Evolutionary conservation across 2,113 vertebrate species (phyloP).

Genomic region (Monopterus albus): DNA sequence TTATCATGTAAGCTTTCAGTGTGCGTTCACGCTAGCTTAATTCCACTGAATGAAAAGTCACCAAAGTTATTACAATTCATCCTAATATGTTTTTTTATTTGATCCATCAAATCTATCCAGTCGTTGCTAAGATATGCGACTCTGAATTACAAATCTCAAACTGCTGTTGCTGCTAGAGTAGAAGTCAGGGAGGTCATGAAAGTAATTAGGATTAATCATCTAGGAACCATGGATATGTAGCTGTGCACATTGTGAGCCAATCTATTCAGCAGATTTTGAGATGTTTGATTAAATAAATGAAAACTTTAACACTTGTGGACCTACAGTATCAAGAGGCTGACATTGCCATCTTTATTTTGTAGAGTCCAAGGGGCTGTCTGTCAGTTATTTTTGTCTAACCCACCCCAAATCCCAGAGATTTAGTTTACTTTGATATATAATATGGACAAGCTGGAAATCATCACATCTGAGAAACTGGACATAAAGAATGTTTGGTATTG

Average conservation of each 20-base stretch:
- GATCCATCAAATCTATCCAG: no score
- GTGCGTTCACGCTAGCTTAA: no score
- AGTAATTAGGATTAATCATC: not conserved
- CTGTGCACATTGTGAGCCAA: not conserved
- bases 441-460: not conserved
- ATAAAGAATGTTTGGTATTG: no score
- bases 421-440: not conserved
- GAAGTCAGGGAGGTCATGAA: not conserved
- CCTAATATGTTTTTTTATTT: not conserved
- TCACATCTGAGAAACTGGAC: not conserved
- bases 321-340: no score
- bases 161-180: not conserved
- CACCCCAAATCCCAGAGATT: not conserved
- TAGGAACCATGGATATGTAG: not conserved
- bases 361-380: not conserved
- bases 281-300: not conserved
- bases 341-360: not conserved
- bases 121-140: not conserved
- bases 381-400: not conserved
- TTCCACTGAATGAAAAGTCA: no score
- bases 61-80: not conserved
- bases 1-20: no score
- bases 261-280: constrained; percentile 5
- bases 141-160: not conserved
- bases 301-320: not conserved